Conservation (phyloP, 1,140 invertebrate genomes). For the Achroia grisella region DNA sequence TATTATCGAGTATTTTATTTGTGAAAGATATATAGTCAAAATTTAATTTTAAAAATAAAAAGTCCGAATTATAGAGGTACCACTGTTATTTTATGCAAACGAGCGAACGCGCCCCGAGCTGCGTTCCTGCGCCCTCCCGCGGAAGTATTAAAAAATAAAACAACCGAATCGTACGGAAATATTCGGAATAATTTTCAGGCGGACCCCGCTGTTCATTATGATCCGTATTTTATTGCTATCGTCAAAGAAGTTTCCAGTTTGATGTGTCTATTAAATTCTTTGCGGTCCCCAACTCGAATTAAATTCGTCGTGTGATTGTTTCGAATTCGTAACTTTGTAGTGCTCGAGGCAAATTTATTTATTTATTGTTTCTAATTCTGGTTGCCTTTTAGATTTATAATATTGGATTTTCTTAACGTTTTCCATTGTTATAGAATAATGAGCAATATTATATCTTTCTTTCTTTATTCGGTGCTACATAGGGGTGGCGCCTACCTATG, state of each 20-base stretch:
- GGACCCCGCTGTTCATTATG: constrained; percentile 12
- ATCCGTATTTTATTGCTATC: constrained; percentile 26
- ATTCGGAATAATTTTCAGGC: constrained; percentile 11
- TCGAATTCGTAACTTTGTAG: constrained; percentile 1
- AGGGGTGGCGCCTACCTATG: too few relatives aligned
- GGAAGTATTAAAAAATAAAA: constrained; percentile 35
- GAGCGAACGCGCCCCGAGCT: constrained; percentile 13
- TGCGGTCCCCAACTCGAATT: constrained; percentile 11
- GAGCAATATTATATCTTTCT: too few relatives aligned
- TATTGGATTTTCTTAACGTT: constrained; percentile 1
- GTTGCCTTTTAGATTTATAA: too few relatives aligned
- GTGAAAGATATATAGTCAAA: too few relatives aligned
- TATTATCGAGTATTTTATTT: too few relatives aligned
- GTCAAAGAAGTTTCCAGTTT: constrained; percentile 26
- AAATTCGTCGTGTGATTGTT: constrained; percentile 3
- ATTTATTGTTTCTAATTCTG: too few relatives aligned
- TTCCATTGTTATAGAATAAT: too few relatives aligned
- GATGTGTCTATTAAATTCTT: constrained; percentile 41
- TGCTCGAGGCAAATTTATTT: background rate
- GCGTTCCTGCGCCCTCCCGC: constrained; percentile 16
- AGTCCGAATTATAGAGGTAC: constrained; percentile 4
- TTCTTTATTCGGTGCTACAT: too few relatives aligned
- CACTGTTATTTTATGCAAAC: constrained; percentile 42
- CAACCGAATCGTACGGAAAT: constrained; percentile 25
- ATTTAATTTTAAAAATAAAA: too few relatives aligned